Percentiles rank a stretch among this genome's conserved stretches.
These are phyloP conservation scores for Trachelus tabidus DNA, from an alignment of 2,888 invertebrate species.

Conservation along the genomic window DNA sequence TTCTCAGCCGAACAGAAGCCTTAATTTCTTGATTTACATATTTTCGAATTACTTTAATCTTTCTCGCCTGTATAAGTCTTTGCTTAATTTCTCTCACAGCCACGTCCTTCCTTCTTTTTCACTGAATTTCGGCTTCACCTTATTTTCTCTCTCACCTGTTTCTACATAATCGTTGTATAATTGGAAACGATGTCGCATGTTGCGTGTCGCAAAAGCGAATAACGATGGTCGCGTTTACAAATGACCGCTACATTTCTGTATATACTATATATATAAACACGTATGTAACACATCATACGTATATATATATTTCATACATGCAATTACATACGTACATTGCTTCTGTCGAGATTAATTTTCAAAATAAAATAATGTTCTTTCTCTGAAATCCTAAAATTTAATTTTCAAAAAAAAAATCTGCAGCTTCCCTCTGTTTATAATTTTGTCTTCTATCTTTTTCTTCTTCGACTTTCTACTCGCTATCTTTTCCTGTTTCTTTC, in stretches of 20 bases:
- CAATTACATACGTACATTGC: no score
- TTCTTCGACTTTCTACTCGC: constrained; percentile 40
- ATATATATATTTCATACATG: no score
- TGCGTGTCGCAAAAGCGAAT: not conserved
- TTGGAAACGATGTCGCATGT: not conserved
- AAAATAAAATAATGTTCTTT: constrained; percentile 14
- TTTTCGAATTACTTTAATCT: not conserved
- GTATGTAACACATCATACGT: no score
- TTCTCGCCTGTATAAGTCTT: not conserved
- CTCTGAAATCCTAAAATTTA: not conserved
- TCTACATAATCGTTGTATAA: not conserved
- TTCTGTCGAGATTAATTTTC: no score
- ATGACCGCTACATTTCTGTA: not conserved
- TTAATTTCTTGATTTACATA: not conserved
- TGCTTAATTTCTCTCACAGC: not conserved
- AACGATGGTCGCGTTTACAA: not conserved
- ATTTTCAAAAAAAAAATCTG: not conserved
- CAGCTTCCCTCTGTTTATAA: constrained; percentile 9
- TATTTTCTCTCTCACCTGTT: not conserved
- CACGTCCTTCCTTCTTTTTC: not conserved
- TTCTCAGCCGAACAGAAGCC: not conserved
- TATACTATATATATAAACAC: not conserved
- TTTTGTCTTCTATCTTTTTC: constrained; percentile 14
- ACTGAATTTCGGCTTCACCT: not conserved
- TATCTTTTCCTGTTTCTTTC: constrained; percentile 16